These are phyloP conservation scores for Halcyon smyrnensis DNA, from an alignment of 2,797 vertebrate genomes.

Conservation along the genomic window DNA sequence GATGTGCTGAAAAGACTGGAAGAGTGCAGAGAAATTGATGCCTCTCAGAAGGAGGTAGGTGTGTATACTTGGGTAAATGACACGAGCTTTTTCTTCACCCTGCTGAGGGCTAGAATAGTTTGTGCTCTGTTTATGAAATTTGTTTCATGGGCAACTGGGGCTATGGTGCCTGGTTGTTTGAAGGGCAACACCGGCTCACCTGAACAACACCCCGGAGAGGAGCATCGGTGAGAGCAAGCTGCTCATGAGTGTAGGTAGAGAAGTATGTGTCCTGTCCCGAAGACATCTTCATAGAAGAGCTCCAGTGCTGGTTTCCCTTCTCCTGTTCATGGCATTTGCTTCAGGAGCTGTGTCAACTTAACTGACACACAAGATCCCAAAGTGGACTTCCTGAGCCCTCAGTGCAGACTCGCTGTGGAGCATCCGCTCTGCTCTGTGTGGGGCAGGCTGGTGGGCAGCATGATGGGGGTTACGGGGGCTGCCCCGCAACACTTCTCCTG, in stretches of 20 bases:
- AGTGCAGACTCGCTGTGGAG: neutral
- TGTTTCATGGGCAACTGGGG: neutral
- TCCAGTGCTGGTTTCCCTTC: neutral
- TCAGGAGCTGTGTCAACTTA: neutral
- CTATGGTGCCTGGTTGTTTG: neutral
- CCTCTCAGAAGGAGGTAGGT: constrained; percentile 76
- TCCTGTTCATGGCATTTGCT: neutral
- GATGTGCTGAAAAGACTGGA: constrained; percentile 69
- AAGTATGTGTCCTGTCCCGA: neutral
- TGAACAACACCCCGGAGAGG: neutral
- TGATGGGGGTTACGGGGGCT: neutral
- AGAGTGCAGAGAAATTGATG: constrained; percentile 65
- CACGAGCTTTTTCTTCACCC: neutral
- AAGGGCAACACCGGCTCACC: neutral
- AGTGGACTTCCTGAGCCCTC: neutral
- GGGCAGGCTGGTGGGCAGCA: neutral
- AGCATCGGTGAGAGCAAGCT: neutral
- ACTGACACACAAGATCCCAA: neutral
- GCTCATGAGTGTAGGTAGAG: accelerated
- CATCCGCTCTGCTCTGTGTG: neutral
- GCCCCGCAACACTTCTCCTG: neutral
- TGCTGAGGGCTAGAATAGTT: neutral
- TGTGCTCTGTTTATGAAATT: neutral
- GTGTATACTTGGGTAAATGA: neutral
- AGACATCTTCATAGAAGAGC: neutral